Conservation (phyloP, 37 sponge, comb jelly and placozoan species). For the Cliona cf. orientalis region DNA sequence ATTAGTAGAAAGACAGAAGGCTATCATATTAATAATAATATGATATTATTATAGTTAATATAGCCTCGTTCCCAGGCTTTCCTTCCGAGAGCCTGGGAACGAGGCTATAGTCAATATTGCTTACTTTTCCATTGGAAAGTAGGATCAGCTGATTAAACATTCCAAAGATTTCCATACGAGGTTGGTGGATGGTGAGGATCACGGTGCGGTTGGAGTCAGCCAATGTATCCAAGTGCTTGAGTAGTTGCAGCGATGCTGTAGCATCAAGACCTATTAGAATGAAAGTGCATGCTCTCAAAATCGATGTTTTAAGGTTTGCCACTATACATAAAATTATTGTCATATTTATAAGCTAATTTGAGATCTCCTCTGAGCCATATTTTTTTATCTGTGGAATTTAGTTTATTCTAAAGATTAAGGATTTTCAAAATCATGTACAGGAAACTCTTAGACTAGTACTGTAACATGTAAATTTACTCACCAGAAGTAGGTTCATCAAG, state of each 20-base stretch:
- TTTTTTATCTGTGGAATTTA: too few species aligned
- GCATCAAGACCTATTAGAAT: slow-evolving; percentile 68
- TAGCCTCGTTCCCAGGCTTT: too few species aligned
- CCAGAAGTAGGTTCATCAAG: slow-evolving; percentile 90
- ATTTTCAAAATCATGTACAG: too few species aligned
- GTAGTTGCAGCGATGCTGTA: slow-evolving; percentile 66
- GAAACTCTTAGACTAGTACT: too few species aligned
- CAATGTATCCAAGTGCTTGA: slow-evolving; percentile 62
- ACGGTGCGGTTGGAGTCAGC: slow-evolving; percentile 72
- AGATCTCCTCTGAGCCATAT: too few species aligned
- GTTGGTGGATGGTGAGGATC: slow-evolving; percentile 85
- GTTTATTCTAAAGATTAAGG: too few species aligned
- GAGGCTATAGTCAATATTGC: neutral
- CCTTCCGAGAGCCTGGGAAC: neutral
- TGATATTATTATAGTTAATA: neutral
- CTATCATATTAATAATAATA: neutral
- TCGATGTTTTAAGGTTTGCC: slow-evolving; percentile 12
- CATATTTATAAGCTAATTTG: neutral
- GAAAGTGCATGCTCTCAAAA: neutral
- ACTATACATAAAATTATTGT: too few species aligned
- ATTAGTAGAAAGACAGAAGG: neutral
- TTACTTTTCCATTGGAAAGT: slow-evolving; percentile 73
- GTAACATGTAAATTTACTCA: too few species aligned
- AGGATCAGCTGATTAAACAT: slow-evolving; percentile 69
- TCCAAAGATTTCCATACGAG: slow-evolving; percentile 78